Conservation (phyloP, 2,797 vertebrate species). For the Calcarius lapponicus region DNA sequence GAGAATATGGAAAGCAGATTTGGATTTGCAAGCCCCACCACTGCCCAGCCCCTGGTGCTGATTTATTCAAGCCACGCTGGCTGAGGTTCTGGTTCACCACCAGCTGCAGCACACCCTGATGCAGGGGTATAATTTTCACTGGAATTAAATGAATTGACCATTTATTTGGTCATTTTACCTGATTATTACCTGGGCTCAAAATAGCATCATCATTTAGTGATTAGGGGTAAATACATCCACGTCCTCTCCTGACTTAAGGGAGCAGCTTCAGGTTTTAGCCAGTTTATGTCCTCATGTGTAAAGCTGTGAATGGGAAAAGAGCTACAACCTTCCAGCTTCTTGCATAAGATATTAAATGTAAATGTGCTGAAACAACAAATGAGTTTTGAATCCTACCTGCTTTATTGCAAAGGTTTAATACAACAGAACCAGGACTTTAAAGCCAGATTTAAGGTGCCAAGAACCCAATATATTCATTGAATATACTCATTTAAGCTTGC, state of each 20-base stretch:
- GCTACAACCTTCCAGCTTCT: neutral
- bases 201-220: neutral
- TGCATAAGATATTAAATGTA: neutral
- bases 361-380: neutral
- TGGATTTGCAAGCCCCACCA: neutral
- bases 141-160: neutral
- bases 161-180: neutral
- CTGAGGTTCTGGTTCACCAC: neutral
- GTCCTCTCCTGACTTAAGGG: neutral
- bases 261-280: neutral
- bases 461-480: neutral
- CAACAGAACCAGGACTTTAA: neutral
- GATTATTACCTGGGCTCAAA: neutral
- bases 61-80: neutral
- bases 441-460: neutral
- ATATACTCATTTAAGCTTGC: neutral
- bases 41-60: neutral
- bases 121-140: neutral
- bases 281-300: neutral
- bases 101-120: neutral
- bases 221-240: accelerated
- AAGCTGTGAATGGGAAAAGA: neutral
- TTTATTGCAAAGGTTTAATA: neutral
- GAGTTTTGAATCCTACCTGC: neutral
- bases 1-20: slow-evolving; percentile 12